These are phyloP conservation scores for Pedionomus torquatus DNA, from an alignment of 2,113 vertebrate species.

Conservation along the genomic window DNA sequence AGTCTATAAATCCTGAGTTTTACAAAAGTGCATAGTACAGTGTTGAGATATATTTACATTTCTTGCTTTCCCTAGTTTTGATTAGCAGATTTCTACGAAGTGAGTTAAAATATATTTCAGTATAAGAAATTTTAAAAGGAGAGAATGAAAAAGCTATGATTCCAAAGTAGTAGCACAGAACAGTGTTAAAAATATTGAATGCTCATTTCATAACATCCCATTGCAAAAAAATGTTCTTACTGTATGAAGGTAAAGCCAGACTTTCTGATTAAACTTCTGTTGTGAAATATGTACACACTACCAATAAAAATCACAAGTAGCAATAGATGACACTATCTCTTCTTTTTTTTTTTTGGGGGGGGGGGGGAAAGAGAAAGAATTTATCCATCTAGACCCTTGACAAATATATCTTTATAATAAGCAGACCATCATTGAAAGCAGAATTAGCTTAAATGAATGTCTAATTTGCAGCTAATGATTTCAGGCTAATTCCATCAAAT, in stretches of 20 bases:
- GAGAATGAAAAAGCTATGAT: neutral
- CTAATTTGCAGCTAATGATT: conserved; percentile 73
- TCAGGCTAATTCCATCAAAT: conserved; percentile 74
- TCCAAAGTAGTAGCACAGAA: neutral
- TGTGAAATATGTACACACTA: neutral
- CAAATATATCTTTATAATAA: conserved; percentile 56
- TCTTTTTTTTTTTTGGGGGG: too few relatives aligned
- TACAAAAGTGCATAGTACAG: neutral
- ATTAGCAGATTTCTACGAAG: neutral
- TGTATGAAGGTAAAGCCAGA: neutral
- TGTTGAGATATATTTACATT: neutral
- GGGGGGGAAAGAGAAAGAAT: neutral
- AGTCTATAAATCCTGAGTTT: neutral
- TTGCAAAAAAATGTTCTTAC: neutral
- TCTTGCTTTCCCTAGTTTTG: neutral
- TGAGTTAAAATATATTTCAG: neutral
- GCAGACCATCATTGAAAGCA: conserved; percentile 54
- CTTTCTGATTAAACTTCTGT: neutral
- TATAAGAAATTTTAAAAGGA: conserved; percentile 1
- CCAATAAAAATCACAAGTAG: neutral
- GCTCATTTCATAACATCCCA: neutral
- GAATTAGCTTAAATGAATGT: conserved; percentile 74
- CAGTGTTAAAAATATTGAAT: conserved; percentile 6
- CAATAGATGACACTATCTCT: conserved; percentile 17
- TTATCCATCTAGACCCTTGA: neutral